Percentiles rank a stretch among this genome's conserved stretches.
Conservation (phyloP, 2,888 invertebrate genomes). For the Eurytoma adleriae region DNA sequence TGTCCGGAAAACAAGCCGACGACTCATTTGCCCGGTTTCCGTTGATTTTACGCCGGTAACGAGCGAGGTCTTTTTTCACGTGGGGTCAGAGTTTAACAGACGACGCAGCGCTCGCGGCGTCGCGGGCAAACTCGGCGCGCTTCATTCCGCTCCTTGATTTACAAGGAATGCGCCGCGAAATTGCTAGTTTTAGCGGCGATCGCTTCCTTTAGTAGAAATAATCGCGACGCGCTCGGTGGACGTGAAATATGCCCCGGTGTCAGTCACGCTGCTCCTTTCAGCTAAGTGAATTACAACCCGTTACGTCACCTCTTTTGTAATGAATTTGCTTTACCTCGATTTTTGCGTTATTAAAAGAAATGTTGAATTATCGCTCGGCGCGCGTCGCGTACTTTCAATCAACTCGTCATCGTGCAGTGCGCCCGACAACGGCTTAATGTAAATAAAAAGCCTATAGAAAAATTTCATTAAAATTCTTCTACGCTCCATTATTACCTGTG, state of each 20-base stretch:
- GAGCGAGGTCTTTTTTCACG: not conserved
- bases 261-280: no score
- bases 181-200: not conserved
- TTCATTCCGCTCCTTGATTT: slow-evolving; percentile 3
- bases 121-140: not conserved
- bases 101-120: not conserved
- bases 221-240: not conserved
- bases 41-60: not conserved
- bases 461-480: no score
- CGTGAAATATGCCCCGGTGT: not conserved
- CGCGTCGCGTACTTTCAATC: no score
- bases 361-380: no score
- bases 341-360: no score
- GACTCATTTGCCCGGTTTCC: not conserved
- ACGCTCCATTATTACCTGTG: no score
- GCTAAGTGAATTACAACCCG: no score
- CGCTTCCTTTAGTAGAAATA: not conserved
- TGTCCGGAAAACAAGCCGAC: not conserved
- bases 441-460: no score
- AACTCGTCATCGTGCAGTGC: no score
- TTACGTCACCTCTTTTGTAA: no score
- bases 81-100: not conserved
- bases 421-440: no score
- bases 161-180: not conserved
- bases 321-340: no score